Evolutionary conservation across 1,140 invertebrate genomes (phyloP), one percentile per base, ranked within the genome.

Genomic region (Cherax quadricarinatus): DNA sequence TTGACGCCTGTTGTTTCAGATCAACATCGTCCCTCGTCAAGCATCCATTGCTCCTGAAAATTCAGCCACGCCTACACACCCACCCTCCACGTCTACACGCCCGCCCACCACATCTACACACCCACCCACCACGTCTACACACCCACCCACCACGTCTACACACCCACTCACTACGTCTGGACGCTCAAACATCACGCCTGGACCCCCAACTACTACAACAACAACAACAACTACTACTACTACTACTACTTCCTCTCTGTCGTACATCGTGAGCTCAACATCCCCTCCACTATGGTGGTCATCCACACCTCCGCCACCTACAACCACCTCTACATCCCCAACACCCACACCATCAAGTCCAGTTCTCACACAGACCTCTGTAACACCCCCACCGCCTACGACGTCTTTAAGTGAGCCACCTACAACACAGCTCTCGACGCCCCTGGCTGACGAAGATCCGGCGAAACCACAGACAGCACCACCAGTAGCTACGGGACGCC

Each of bases 401-500:
- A 21, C 82, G 30, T 48, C 83, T 2, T 16, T 30, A 49, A 7
- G 57, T 75, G 70, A 7, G 21, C 41, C n/a, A 14, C 82, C 82
- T 30, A 18, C 21, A 5, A 41, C 83, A 21, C 57, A 48, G n/a
- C 70, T n/a, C 6, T 21, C 70, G 24, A 3, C n/a, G 3, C 9
- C 70, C 24, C n/a, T 30, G 70, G 41, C 53, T 41, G 49, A 16
- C 9, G 57, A 57, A 9, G 6, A 41, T 41, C 30, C 18, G 49
- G 51, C 62, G 51, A 62, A n/a, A n/a, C 82, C 82, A 5, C 53
- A 24, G 5, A 7, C 53, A 14, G n/a, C 57, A 7, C 51, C 79
- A 6, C 70, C 83, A 9, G 62, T 85, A 24, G n/a, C 30, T 62
- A 85, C 60, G 24, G 83, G 83, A 6, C 83, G 83, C 60, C 83